Evolutionary conservation across 2,797 vertebrate genomes (phyloP).

Genomic region (Anas bernieri): DNA sequence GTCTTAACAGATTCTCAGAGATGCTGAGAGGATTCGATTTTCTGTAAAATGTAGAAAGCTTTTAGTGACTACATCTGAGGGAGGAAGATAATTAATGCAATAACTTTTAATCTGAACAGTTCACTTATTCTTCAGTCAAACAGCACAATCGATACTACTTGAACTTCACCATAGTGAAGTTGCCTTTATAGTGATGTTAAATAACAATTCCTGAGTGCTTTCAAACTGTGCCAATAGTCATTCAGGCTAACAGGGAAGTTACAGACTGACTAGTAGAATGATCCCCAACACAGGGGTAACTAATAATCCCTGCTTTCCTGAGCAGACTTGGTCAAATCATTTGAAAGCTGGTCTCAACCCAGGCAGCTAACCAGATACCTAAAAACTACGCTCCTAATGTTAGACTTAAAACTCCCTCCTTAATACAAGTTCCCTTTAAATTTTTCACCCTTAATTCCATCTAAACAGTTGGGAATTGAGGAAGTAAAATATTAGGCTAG

Average conservation of each 20-base stretch:
- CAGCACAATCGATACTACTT: not conserved
- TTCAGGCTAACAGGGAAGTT: not conserved
- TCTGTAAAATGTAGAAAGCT: not conserved
- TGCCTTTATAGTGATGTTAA: not conserved
- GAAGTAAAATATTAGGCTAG: not conserved
- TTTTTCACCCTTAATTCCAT: not conserved
- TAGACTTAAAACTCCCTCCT: not conserved
- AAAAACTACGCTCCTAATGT: not conserved
- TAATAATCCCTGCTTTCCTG: not conserved
- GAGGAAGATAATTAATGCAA: not conserved
- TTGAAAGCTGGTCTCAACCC: not conserved
- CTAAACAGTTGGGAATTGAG: not conserved
- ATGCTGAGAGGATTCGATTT: not conserved
- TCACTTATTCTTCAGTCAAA: not conserved
- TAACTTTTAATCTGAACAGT: not conserved
- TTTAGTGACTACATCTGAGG: not conserved
- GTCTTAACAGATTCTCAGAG: not conserved
- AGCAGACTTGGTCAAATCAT: not conserved
- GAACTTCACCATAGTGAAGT: not conserved
- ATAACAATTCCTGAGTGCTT: not conserved
- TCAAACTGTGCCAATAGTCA: not conserved
- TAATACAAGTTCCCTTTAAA: not conserved
- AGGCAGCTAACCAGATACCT: not conserved
- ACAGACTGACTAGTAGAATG: not conserved
- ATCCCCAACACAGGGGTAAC: not conserved